Evolutionary conservation across 2,113 vertebrate species (phyloP).

Genomic region (Actenoides lindsayi): DNA sequence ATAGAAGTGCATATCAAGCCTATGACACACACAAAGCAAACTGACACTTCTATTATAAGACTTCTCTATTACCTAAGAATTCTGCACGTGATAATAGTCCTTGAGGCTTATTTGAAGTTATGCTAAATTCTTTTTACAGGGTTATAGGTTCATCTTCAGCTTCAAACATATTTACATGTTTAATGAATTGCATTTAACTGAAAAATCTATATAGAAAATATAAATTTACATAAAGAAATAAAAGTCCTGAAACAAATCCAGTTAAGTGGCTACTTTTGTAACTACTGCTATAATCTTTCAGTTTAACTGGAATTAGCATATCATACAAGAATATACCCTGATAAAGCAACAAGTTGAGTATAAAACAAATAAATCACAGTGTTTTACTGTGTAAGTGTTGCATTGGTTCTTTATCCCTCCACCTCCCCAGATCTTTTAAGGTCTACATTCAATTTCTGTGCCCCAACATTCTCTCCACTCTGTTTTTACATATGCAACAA

Average conservation of each 20-base stretch:
- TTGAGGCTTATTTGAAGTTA: neutral
- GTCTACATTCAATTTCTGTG: neutral
- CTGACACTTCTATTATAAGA: neutral
- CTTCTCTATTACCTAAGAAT: neutral
- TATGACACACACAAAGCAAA: neutral
- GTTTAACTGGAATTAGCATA: neutral
- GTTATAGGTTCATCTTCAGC: neutral
- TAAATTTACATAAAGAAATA: neutral
- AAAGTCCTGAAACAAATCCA: neutral
- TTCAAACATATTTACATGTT: neutral
- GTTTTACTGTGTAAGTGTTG: neutral
- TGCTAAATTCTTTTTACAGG: neutral
- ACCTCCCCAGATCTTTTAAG: neutral
- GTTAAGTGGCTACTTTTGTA: neutral
- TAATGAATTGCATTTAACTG: neutral
- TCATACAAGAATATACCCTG: neutral
- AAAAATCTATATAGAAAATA: neutral
- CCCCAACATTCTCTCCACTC: neutral
- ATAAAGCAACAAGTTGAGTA: neutral
- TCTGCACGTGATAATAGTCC: neutral
- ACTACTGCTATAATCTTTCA: neutral
- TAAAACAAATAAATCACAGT: neutral
- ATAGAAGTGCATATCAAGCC: neutral
- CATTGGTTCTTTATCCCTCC: neutral
- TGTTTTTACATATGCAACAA: neutral